phyloP scores from a whole-genome alignment of 1,140 invertebrate species.

The Cydia amplana region DNA sequence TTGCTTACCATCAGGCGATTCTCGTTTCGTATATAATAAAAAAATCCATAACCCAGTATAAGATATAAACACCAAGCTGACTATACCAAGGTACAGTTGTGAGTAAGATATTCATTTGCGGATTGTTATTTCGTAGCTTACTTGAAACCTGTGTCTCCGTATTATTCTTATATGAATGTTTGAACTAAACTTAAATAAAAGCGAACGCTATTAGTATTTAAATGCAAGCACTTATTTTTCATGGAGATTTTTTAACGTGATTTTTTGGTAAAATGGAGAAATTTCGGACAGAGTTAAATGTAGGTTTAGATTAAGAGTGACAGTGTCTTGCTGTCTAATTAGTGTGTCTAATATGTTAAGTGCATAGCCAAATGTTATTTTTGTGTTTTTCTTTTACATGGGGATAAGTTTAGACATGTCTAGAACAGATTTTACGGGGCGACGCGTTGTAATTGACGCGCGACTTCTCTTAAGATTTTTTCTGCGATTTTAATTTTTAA shows the following conservation, averaged over 20 bases:
- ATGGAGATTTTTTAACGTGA: no score
- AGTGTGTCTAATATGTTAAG: not conserved
- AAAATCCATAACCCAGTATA: no score
- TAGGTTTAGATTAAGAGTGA: not conserved
- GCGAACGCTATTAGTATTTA: not conserved
- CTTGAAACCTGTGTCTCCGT: not conserved
- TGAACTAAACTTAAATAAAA: not conserved
- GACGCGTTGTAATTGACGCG: no score
- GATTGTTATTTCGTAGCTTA: not conserved
- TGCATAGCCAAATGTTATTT: no score
- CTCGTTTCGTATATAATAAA: no score
- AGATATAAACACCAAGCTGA: no score
- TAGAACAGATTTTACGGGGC: no score
- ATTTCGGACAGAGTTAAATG: not conserved
- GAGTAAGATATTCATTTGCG: slow-evolving; percentile 10
- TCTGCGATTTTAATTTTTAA: no score
- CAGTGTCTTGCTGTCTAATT: slow-evolving; percentile 1
- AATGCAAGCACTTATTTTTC: not conserved
- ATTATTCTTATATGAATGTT: not conserved
- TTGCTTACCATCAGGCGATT: no score
- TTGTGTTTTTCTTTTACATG: not conserved
- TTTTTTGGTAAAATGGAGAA: not conserved
- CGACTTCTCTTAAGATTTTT: no score
- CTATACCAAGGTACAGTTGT: slow-evolving; percentile 7
- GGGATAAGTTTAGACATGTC: not conserved